Percentiles rank a stretch among this genome's conserved stretches.
These are phyloP conservation scores for Ophioninae sp. DNA, from an alignment of 2,888 invertebrate species.

Conservation along the genomic window DNA sequence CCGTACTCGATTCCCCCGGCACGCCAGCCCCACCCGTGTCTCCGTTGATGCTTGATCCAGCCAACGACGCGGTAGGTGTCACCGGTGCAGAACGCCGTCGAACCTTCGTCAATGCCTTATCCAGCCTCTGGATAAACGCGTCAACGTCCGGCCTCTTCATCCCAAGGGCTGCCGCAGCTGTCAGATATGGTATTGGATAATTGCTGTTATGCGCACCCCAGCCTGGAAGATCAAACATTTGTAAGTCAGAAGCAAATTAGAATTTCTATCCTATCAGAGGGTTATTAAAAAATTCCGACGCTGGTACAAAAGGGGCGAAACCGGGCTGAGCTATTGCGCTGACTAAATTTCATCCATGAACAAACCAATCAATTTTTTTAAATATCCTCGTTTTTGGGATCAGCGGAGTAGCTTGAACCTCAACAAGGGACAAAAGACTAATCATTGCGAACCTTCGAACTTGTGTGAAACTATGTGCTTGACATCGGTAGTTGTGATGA, in stretches of 20 bases:
- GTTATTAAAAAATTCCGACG: no score
- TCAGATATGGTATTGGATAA: slow-evolving; percentile 86
- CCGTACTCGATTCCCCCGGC: slow-evolving; percentile 78
- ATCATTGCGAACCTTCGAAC: slow-evolving; percentile 82
- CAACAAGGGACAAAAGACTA: neutral
- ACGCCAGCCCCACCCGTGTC: slow-evolving; percentile 76
- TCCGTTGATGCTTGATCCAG: slow-evolving; percentile 78
- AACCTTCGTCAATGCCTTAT: slow-evolving; percentile 83
- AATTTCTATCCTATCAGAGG: neutral
- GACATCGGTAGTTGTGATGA: slow-evolving; percentile 82
- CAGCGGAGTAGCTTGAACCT: neutral
- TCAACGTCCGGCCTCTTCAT: slow-evolving; percentile 87
- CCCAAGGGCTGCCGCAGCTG: slow-evolving; percentile 88
- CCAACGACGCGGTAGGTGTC: slow-evolving; percentile 77
- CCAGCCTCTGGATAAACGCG: slow-evolving; percentile 85
- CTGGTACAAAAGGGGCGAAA: no score
- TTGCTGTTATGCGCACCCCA: slow-evolving; percentile 87
- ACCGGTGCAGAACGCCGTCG: slow-evolving; percentile 77
- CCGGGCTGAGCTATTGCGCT: no score
- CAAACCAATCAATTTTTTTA: no score
- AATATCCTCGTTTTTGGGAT: neutral
- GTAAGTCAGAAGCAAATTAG: neutral
- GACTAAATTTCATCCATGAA: no score
- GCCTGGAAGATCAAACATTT: slow-evolving; percentile 81
- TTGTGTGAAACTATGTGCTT: slow-evolving; percentile 83